Evolutionary conservation across 2,113 vertebrate species (phyloP).

Genomic region (Antechinus flavipes): DNA sequence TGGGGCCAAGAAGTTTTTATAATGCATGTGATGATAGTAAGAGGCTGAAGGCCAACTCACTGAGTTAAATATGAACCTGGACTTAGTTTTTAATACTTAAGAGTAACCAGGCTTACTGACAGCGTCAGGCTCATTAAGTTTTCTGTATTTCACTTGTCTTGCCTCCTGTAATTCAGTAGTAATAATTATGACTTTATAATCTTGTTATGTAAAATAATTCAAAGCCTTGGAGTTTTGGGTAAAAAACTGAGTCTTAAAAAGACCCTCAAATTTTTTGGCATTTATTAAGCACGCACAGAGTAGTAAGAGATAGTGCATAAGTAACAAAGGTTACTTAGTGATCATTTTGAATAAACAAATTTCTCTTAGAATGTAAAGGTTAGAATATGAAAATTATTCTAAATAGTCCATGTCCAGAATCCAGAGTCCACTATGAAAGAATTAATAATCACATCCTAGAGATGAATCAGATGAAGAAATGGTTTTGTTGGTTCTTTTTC

Average conservation of each 20-base stretch:
- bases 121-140: conserved; percentile 12
- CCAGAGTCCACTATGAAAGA: background rate
- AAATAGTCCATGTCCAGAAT: background rate
- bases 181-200: conserved; percentile 31
- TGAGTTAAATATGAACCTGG: conserved; percentile 11
- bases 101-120: conserved; percentile 23
- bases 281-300: conserved; percentile 24
- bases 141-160: conserved; percentile 26
- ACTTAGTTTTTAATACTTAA: background rate
- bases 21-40: background rate
- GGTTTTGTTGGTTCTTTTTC: background rate
- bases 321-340: conserved; percentile 27
- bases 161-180: conserved; percentile 14
- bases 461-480: background rate
- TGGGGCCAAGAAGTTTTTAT: background rate
- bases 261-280: background rate
- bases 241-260: background rate
- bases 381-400: conserved; percentile 43
- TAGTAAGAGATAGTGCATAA: conserved; percentile 42
- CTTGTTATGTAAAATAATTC: conserved; percentile 32
- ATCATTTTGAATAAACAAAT: background rate
- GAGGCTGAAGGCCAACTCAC: background rate
- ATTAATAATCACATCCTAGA: background rate
- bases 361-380: background rate
- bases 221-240: conserved; percentile 27